Base-by-base conservation (phyloP, 1,140 invertebrate species). In the Propsilocerus akamusi region DNA sequence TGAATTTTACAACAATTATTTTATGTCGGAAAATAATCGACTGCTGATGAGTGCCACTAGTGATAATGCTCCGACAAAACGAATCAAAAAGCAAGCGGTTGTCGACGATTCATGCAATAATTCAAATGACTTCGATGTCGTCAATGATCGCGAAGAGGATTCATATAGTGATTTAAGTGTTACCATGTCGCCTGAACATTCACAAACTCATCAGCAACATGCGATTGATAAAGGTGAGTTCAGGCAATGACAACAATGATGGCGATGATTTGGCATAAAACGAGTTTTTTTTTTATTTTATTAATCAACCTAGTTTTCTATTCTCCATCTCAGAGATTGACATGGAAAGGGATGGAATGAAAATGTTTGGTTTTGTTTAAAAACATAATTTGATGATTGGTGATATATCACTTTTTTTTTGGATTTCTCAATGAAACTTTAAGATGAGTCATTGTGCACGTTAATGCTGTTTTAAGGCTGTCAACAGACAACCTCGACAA, bases 151-250 rank as follows among this genome's bases (percentile, higher is more conserved):
- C 22, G 34, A 41, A 20, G 34, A 41, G 10, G 34, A 41, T 41
- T 41, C 34, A 17, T 41, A 41, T 41, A 41, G 34, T 41, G 34
- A 41, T 41, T 41, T 41, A 41, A 41, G 34, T 41, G 34, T 41
- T 17, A 41, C 34, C 17, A 41, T 41, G 34, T 41, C 34, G 22
- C 34, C 34, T 41, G 34, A 41, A 41, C 34, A 41, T 8, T 8
- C 10, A 17, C 34, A 41, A 41, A 41, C 17, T 41, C 12, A 17
- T 41, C 28, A 30, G 11, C 12, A 17, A 17, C 34, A 41, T 7
- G n/a, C n/a, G n/a, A n/a, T n/a, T n/a, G 34, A 41, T 41, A 41
- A 41, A 41, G 34, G 34, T 41, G 17, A 41, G n/a, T 30, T 30
- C 28, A 30, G 11, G 14, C 28, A 30, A 30, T 30, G 14, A 2